Base-by-base conservation (phyloP, 2,797 vertebrate genomes). In the Rhincodon typus region DNA sequence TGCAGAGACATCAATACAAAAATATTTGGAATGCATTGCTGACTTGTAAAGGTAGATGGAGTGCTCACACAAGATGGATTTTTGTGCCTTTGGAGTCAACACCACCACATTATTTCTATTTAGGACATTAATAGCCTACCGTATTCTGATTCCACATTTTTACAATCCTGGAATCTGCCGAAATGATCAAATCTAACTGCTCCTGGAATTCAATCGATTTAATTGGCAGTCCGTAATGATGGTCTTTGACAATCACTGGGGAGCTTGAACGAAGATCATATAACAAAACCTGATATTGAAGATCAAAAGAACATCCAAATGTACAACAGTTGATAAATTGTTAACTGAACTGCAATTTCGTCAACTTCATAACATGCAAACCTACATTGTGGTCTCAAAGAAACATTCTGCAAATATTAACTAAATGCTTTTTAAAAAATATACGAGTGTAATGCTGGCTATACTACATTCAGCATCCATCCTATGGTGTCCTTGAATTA, bases 121-220 rank as follows among this genome's bases (percentile, higher is more conserved):
- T 46, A 93, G 53, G 50, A 57, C 34, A 95, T 27, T 62, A 96
- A 79, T 3, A 8, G 97, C 98, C 97, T 98, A 99, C 99, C 0
- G 97, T 98, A 96, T 99, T 98, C 97, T 98, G 99, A 97, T 99
- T 98, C 99, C 99, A 99, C 96, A 99, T 98, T 97, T 99, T 99
- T 96, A 99, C 98, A 96, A 99, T 99, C 97, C 99, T 98, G 53
- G 99, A 98, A 97, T 99, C 99, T 0, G 99, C 97, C 3, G 99
- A 99, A 96, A 99, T 97, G 95, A 99, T 97, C 96, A 99, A 97
- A 96, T 99, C 98, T 97, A 99, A 96, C 0, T 97, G 97, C 46
- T 96, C 95, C 10, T 99, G 98, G 97, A 99, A 99, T 97, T 98
- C 98, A 96, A 99, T 84, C 0, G 99, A 98, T 96, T 98, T 98